Evolutionary conservation across 2,797 vertebrate genomes (phyloP).

Genomic region (Synanceia verrucosa): DNA sequence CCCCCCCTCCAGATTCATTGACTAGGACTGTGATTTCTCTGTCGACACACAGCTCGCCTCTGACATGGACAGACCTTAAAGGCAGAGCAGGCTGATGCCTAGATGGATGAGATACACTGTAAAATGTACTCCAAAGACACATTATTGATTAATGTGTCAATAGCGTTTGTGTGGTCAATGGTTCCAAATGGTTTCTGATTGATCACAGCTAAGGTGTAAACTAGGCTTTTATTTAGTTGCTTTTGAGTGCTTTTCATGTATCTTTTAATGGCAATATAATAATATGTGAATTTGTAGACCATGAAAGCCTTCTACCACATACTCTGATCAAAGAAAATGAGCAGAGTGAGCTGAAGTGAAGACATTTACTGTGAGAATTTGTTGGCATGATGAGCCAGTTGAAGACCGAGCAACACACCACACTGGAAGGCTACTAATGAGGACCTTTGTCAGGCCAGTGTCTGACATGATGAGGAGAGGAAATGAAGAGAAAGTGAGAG

Average conservation of each 20-base stretch:
- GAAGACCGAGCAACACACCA: slow-evolving; percentile 27
- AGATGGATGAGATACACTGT: slow-evolving; percentile 45
- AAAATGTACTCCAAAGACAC: slow-evolving; percentile 52
- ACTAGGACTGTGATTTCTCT: slow-evolving; percentile 48
- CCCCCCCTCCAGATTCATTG: slow-evolving; percentile 53
- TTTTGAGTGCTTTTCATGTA: not conserved
- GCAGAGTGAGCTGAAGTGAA: slow-evolving; percentile 18
- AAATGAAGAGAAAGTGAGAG: slow-evolving; percentile 48
- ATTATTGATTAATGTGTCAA: slow-evolving; percentile 38
- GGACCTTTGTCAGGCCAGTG: slow-evolving; percentile 50
- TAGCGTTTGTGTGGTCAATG: slow-evolving; percentile 22
- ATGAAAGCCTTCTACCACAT: not conserved
- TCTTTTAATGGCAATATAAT: not conserved
- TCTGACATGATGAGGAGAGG: slow-evolving; percentile 37
- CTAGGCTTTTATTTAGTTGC: slow-evolving; percentile 1
- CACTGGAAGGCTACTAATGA: slow-evolving; percentile 58
- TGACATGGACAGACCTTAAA: slow-evolving; percentile 36
- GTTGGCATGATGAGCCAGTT: slow-evolving; percentile 37
- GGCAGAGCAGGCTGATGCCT: slow-evolving; percentile 29
- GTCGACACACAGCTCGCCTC: not conserved
- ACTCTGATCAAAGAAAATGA: not conserved
- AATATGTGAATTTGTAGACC: not conserved
- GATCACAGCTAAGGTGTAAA: slow-evolving; percentile 14
- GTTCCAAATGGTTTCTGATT: slow-evolving; percentile 38
- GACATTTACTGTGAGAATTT: slow-evolving; percentile 40